Evolutionary conservation across 2,888 invertebrate genomes (phyloP).

Genomic region (Polydrusus cervinus): DNA sequence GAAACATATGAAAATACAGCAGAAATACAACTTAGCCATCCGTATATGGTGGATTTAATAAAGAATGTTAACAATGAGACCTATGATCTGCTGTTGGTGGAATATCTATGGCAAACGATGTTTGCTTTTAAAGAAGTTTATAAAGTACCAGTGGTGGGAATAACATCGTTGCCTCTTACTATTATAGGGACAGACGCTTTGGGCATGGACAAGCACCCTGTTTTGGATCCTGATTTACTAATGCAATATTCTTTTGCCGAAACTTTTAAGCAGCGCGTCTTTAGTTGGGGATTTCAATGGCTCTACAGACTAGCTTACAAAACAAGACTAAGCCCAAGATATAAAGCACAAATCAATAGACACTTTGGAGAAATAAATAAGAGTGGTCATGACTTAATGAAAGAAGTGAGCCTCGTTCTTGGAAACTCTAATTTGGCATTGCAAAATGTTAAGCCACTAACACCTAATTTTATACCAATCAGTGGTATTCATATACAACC

Average conservation of each 20-base stretch:
- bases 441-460: constrained; percentile 57
- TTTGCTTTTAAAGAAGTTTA: constrained; percentile 64
- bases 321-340: constrained; percentile 42
- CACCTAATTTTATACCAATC: constrained; percentile 60
- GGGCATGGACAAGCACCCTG: constrained; percentile 66
- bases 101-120: constrained; percentile 62
- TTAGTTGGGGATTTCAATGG: constrained; percentile 55
- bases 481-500: constrained; percentile 62
- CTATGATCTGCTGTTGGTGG: constrained; percentile 65
- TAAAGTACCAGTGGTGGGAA: constrained; percentile 66
- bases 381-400: constrained; percentile 55
- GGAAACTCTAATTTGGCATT: constrained; percentile 60
- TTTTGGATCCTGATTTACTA: constrained; percentile 64
- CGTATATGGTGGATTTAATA: constrained; percentile 61
- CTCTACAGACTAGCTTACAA: constrained; percentile 35
- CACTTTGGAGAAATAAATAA: constrained; percentile 59
- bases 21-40: constrained; percentile 58
- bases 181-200: constrained; percentile 59
- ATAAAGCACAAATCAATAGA: constrained; percentile 56
- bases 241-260: constrained; percentile 59
- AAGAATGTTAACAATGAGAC: constrained; percentile 60
- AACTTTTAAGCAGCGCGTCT: constrained; percentile 62
- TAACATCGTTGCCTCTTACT: constrained; percentile 62
- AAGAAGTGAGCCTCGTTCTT: constrained; percentile 61
- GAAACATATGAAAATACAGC: constrained; percentile 38